Percentiles rank a stretch among this genome's conserved stretches.
Evolutionary conservation across 2,797 vertebrate genomes (phyloP).

Genomic region (Sternarchorhynchus goeldii): DNA sequence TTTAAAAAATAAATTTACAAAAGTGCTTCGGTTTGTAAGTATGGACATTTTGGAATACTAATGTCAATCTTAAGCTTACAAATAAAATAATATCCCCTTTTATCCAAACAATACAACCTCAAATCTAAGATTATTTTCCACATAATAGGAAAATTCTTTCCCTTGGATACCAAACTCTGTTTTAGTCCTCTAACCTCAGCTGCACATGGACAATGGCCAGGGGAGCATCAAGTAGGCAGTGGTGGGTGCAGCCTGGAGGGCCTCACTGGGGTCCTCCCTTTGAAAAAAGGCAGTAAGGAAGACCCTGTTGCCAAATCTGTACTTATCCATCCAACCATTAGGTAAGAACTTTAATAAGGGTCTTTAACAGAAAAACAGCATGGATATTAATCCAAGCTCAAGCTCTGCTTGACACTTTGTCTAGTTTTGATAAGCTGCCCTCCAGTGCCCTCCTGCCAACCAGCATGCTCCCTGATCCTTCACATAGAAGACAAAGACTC

Average conservation of each 20-base stretch:
- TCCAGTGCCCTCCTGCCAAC: conserved; percentile 62
- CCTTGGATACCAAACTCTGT: conserved; percentile 75
- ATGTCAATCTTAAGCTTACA: conserved; percentile 46
- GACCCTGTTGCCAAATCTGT: conserved; percentile 53
- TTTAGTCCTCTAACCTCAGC: conserved; percentile 93
- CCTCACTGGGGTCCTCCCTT: conserved; percentile 61
- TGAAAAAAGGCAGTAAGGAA: conserved; percentile 52
- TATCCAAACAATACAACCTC: conserved; percentile 40
- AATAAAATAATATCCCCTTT: conserved; percentile 41
- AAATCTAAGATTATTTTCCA: conserved; percentile 30
- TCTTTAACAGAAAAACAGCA: conserved; percentile 16
- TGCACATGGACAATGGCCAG: conserved; percentile 71
- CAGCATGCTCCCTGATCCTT: conserved; percentile 65
- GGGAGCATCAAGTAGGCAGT: conserved; percentile 57
- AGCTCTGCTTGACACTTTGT: conserved; percentile 40
- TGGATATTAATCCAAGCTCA: conserved; percentile 22
- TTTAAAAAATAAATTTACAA: conserved; percentile 48
- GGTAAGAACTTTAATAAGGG: conserved; percentile 4
- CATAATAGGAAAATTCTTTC: conserved; percentile 52
- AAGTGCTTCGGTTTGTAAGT: conserved; percentile 60
- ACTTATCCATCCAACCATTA: conserved; percentile 11
- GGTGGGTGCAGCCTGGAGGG: conserved; percentile 65
- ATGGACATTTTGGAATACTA: conserved; percentile 52
- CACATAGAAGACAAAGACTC: conserved; percentile 69
- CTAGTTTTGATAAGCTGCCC: conserved; percentile 67